Evolutionary conservation across 1,140 invertebrate species (phyloP).

Genomic region (Leptinotarsa undecemlineata): DNA sequence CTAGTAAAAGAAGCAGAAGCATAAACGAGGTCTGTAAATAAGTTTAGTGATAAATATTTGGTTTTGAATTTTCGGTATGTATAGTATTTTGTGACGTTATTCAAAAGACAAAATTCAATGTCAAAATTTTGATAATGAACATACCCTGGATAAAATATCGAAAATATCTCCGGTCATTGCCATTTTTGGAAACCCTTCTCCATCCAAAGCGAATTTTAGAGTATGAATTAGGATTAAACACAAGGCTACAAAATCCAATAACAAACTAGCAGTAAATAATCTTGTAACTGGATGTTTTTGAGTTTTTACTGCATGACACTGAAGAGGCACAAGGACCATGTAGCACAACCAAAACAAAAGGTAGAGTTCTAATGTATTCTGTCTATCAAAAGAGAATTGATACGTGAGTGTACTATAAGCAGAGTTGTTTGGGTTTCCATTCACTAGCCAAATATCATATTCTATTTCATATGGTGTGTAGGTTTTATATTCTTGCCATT

Average conservation of each 20-base stretch:
- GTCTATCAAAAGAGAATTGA: conserved; percentile 95
- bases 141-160: conserved; percentile 82
- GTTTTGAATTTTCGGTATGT: neutral
- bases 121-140: neutral
- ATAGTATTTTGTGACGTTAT: neutral
- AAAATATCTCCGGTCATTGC: conserved; percentile 87
- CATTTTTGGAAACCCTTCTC: conserved; percentile 78
- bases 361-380: conserved; percentile 92
- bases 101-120: neutral
- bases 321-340: conserved; percentile 82
- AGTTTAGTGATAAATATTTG: neutral
- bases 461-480: conserved; percentile 61
- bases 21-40: conserved; percentile 87
- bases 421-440: conserved; percentile 88
- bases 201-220: conserved; percentile 87
- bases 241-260: conserved; percentile 83
- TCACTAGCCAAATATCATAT: conserved; percentile 96
- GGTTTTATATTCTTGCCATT: conserved; percentile 76
- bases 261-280: conserved; percentile 84
- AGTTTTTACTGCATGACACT: conserved; percentile 82
- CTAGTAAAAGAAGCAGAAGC: conserved; percentile 88
- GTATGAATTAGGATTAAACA: conserved; percentile 87
- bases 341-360: conserved; percentile 88
- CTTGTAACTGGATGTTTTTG: conserved; percentile 91
- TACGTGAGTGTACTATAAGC: conserved; percentile 85